These are phyloP conservation scores for Heterochromis multidens DNA, from an alignment of 2,113 vertebrate species.

Conservation along the genomic window DNA sequence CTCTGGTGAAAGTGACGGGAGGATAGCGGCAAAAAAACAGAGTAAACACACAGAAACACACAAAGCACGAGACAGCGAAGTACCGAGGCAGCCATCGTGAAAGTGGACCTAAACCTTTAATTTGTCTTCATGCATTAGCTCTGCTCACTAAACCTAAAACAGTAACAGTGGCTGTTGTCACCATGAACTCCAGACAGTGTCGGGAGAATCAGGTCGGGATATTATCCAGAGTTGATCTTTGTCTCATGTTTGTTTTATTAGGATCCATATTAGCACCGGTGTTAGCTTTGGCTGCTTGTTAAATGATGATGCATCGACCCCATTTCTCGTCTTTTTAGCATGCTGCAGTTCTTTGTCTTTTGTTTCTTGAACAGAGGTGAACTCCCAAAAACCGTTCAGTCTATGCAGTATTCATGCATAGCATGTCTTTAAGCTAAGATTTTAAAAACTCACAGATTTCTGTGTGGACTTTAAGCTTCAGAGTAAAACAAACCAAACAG, in stretches of 20 bases:
- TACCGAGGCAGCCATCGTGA: too few species aligned
- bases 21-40: too few species aligned
- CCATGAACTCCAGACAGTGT: background rate
- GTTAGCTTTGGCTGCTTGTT: background rate
- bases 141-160: background rate
- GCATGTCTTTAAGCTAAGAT: background rate
- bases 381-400: background rate
- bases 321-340: background rate
- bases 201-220: too few species aligned
- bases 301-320: background rate
- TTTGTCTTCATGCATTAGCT: background rate
- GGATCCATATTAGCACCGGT: background rate
- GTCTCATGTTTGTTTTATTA: background rate
- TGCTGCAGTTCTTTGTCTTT: background rate
- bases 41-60: too few species aligned
- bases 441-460: background rate
- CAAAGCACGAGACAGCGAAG: too few species aligned
- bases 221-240: too few species aligned
- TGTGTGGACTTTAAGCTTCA: background rate
- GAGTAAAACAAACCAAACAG: background rate
- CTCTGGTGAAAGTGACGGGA: too few species aligned
- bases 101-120: background rate
- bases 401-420: rapidly evolving
- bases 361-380: background rate
- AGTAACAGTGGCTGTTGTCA: background rate